Conservation (phyloP, 2,797 vertebrate species). For the Malurus leucopterus region DNA sequence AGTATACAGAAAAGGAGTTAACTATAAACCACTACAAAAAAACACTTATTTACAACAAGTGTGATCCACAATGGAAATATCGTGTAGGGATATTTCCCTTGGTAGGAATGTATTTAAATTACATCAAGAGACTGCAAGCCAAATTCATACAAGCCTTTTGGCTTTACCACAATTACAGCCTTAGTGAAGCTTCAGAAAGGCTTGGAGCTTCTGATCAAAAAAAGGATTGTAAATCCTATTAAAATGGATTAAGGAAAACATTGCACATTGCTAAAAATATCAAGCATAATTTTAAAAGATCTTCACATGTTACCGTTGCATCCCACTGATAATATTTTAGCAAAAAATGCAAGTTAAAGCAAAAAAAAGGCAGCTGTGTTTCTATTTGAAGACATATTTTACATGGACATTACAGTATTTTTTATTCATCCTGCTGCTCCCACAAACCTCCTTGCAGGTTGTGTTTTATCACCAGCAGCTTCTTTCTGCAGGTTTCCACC, state of each 20-base stretch:
- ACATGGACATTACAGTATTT: not conserved
- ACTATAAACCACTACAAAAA: not conserved
- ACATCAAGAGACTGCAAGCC: not conserved
- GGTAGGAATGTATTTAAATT: not conserved
- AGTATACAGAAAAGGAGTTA: not conserved
- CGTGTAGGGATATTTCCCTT: not conserved
- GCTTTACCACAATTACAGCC: conserved; percentile 18
- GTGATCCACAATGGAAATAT: not conserved
- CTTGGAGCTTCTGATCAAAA: conserved; percentile 38
- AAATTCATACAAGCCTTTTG: not conserved
- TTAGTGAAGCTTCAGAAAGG: conserved; percentile 12
- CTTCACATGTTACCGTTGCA: not conserved
- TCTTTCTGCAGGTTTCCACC: not conserved
- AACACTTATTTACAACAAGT: not conserved
- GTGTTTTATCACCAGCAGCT: not conserved
- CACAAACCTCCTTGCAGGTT: not conserved
- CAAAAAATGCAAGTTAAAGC: not conserved
- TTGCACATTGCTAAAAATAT: conserved; percentile 8
- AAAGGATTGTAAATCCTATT: conserved; percentile 43
- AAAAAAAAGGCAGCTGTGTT: not conserved
- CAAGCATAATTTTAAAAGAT: not conserved
- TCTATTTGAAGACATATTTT: not conserved
- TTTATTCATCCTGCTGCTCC: not conserved
- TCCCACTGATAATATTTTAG: conserved; percentile 4
- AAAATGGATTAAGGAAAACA: conserved; percentile 42